Base-by-base conservation (phyloP, 2,888 invertebrate genomes). In the Cylindroiulus punctatus region DNA sequence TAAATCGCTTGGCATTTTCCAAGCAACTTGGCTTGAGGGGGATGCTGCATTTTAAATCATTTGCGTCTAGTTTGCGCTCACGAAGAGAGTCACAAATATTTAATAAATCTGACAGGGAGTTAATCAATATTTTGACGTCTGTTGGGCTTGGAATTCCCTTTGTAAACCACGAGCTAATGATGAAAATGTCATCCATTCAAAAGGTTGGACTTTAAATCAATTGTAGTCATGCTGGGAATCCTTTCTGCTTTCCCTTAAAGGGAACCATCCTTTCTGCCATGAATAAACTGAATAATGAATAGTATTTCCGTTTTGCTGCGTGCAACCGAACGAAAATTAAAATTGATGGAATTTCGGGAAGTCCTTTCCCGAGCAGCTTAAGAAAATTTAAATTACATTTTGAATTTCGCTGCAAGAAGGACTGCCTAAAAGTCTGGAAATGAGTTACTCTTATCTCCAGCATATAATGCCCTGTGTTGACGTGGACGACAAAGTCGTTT, bases 111-210 rank as follows among this genome's bases (percentile, higher is more conserved):
- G 57, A 57, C 57, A 57, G 22, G 57, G 22, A 57, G 57, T 57
- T 57, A 57, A 57, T 57, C 57, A 57, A 57, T 57, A 57, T 57
- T 57, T 57, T 57, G 57, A 57, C 57, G 57, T n/a, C 57, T 57
- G 57, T 57, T 57, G 57, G 57, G 57, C 22, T 57, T 22, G 57
- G 22, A 57, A 57, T 57, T 57, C 22, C 22, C 22, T 57, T 57
- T 22, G 57, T 57, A 57, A 22, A 57, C 57, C 57, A 8, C 57
- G n/a, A 57, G 57, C 57, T 57, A 57, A 57, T 57, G 57, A 57
- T 57, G 57, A 57, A 57, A 57, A 57, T 57, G 57, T 57, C 57
- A 57, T 57, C 57, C 57, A 57, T 57, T 57, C 57, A 57, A 57
- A 57, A 57, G 57, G 57, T 57, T 57, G 7, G 57, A 57, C 57